Evolutionary conservation across 2,113 vertebrate species (phyloP).

Genomic region (Clarias macrocephalus): DNA sequence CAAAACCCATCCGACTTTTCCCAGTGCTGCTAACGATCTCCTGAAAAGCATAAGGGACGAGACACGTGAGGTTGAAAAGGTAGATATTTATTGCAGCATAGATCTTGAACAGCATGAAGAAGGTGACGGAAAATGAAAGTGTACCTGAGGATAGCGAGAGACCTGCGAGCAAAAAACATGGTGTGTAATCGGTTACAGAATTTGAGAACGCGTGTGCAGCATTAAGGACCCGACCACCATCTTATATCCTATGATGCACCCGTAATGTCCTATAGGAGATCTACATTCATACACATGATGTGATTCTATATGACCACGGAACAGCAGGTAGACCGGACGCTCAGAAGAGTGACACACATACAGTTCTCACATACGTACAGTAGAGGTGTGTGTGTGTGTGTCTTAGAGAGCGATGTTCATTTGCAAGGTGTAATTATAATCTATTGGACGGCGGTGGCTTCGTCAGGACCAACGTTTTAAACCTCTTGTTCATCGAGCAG

Average conservation of each 20-base stretch:
- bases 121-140: conserved; percentile 47
- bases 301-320: background rate
- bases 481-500: background rate
- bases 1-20: background rate
- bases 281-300: background rate
- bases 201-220: conserved; percentile 1
- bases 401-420: background rate
- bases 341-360: background rate
- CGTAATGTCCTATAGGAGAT: background rate
- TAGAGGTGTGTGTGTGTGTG: background rate
- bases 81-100: conserved; percentile 50
- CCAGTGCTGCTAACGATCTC: background rate
- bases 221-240: background rate
- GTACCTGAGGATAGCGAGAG: conserved; percentile 70
- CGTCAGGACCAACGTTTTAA: background rate
- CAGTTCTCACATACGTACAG: too few relatives aligned
- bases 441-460: background rate
- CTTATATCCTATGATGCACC: background rate
- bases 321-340: background rate
- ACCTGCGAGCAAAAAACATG: conserved; percentile 14
- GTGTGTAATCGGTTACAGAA: background rate
- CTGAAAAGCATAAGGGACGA: background rate
- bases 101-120: conserved; percentile 50
- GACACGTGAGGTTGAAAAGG: background rate
- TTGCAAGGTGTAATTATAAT: background rate